These are phyloP conservation scores for Melanotaenia boesemani DNA, from an alignment of 2,797 vertebrate genomes.

Conservation along the genomic window DNA sequence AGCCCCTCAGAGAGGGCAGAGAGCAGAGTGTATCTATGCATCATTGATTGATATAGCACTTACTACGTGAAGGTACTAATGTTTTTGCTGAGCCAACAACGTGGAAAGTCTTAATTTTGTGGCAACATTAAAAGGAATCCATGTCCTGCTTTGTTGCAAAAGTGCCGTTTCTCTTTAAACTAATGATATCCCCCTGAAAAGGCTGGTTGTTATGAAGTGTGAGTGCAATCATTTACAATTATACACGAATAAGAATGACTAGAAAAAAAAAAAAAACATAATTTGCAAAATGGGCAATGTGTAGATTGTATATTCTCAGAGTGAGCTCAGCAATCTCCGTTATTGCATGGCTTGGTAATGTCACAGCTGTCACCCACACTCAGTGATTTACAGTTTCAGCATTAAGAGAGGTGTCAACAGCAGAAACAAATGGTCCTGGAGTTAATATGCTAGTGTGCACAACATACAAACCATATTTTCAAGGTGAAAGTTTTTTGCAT, in stretches of 20 bases:
- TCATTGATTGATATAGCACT: conserved; percentile 47
- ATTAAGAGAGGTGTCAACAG: conserved; percentile 75
- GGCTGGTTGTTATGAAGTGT: conserved; percentile 34
- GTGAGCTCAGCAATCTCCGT: conserved; percentile 71
- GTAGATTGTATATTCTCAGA: conserved; percentile 47
- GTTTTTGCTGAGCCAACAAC: conserved; percentile 53
- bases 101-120: conserved; percentile 36
- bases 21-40: conserved; percentile 37
- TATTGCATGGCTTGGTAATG: conserved; percentile 77
- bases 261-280: conserved; percentile 7
- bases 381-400: conserved; percentile 78
- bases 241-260: conserved; percentile 27
- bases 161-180: conserved; percentile 32
- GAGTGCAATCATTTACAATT: conserved; percentile 45
- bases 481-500: conserved; percentile 61
- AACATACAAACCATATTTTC: conserved; percentile 52
- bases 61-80: conserved; percentile 34
- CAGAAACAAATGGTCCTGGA: conserved; percentile 72
- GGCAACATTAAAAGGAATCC: conserved; percentile 40
- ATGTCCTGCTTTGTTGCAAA: conserved; percentile 13
- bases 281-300: conserved; percentile 55
- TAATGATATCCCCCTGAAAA: conserved; percentile 30
- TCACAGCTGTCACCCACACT: conserved; percentile 65
- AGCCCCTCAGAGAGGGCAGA: conserved; percentile 29
- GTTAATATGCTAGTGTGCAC: conserved; percentile 63